Percentiles rank a stretch among this genome's conserved stretches.
Evolutionary conservation across 2,888 invertebrate genomes (phyloP).

Genomic region (Hypena proboscidalis): DNA sequence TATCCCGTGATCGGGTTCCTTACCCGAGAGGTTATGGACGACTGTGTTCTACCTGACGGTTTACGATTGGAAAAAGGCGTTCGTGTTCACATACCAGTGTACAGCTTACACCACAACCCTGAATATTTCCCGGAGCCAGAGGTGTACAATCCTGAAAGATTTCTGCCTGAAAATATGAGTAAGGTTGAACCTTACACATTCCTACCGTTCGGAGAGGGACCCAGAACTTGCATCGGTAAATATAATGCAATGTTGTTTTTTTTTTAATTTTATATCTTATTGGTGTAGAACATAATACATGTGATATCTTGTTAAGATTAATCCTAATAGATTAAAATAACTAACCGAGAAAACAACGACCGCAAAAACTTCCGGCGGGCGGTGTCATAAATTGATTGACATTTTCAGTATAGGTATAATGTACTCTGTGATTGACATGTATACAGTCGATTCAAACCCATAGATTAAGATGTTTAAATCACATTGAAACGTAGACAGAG

Average conservation of each 20-base stretch:
- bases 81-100: slow-evolving; percentile 57
- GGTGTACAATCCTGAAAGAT: slow-evolving; percentile 46
- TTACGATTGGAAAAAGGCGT: slow-evolving; percentile 51
- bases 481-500: too few species aligned
- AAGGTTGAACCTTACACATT: slow-evolving; percentile 44
- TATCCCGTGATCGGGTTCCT: slow-evolving; percentile 57
- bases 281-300: background rate
- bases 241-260: too few species aligned
- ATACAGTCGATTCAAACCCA: too few species aligned
- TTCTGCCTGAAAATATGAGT: slow-evolving; percentile 40
- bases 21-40: slow-evolving; percentile 57
- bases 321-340: too few species aligned
- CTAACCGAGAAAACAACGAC: too few species aligned
- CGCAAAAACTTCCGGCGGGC: too few species aligned
- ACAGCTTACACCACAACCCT: slow-evolving; percentile 49
- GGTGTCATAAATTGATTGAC: too few species aligned
- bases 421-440: too few species aligned
- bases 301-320: background rate
- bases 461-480: too few species aligned
- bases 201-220: slow-evolving; percentile 53
- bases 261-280: background rate
- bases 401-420: too few species aligned
- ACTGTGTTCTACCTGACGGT: slow-evolving; percentile 57
- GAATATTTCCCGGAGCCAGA: slow-evolving; percentile 48
- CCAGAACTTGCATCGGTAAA: slow-evolving; percentile 43